Evolutionary conservation across 2,888 invertebrate genomes (phyloP).

Genomic region (Epirrhoe alternata): DNA sequence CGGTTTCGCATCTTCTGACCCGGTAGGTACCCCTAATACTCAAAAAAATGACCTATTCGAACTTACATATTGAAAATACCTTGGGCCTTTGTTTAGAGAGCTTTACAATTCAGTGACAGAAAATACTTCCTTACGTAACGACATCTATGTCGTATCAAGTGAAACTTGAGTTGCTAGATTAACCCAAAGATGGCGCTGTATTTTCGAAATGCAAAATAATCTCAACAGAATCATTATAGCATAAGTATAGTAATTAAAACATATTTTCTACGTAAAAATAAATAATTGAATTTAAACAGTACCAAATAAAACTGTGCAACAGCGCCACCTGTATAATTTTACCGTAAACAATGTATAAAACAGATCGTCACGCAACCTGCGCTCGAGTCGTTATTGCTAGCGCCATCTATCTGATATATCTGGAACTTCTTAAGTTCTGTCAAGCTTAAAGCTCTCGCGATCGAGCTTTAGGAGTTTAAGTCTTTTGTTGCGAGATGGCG

Average conservation of each 20-base stretch:
- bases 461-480: background rate
- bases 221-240: background rate
- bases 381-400: slow-evolving; percentile 22
- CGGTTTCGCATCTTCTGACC: too few relatives aligned
- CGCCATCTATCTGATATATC: slow-evolving; percentile 27
- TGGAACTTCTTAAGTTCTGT: slow-evolving; percentile 13
- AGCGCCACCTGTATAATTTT: slow-evolving; percentile 25
- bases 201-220: background rate
- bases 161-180: slow-evolving; percentile 1
- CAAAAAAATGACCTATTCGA: too few relatives aligned
- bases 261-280: background rate
- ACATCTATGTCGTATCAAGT: slow-evolving; percentile 21
- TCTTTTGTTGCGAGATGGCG: slow-evolving; percentile 18
- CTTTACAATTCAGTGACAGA: too few relatives aligned
- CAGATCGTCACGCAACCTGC: slow-evolving; percentile 5
- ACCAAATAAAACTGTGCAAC: background rate
- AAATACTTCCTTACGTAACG: slow-evolving; percentile 26
- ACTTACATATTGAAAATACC: too few relatives aligned
- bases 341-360: background rate
- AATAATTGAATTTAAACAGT: background rate
- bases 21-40: too few relatives aligned
- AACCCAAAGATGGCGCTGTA: slow-evolving; percentile 15
- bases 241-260: background rate
- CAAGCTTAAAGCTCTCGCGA: background rate
- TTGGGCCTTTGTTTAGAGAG: too few relatives aligned